phyloP scores from a whole-genome alignment of 2,113 vertebrate species.

The Cheirogaleus medius region DNA sequence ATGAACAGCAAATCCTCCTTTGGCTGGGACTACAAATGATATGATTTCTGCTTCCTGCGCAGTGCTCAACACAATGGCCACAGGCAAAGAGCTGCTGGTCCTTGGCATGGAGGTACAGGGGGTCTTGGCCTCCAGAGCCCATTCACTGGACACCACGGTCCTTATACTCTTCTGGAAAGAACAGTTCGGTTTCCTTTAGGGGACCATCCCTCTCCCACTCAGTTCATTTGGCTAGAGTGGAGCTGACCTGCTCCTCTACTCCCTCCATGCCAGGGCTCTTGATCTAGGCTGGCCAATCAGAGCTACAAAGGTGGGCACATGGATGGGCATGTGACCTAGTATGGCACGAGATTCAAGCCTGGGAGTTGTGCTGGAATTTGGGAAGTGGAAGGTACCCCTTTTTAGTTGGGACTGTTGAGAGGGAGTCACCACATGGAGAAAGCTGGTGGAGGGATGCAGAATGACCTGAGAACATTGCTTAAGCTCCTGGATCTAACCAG shows the following conservation, averaged over 20 bases:
- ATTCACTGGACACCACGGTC: background rate
- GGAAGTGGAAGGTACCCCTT: background rate
- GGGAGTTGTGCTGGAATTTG: background rate
- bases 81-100: background rate
- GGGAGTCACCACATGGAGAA: background rate
- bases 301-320: background rate
- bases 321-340: background rate
- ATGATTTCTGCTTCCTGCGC: background rate
- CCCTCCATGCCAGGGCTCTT: background rate
- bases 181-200: background rate
- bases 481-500: background rate
- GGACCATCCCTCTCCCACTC: background rate
- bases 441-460: background rate
- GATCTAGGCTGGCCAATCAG: background rate
- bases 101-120: background rate
- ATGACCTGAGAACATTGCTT: background rate
- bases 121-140: background rate
- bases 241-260: background rate
- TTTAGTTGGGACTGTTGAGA: background rate
- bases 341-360: background rate
- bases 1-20: background rate
- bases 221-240: background rate
- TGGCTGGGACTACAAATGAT: background rate
- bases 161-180: background rate
- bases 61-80: background rate